A percentile compares a stretch with the other conserved stretches of the same genome.
These are phyloP conservation scores for Sparidentex hasta DNA, from an alignment of 2,797 vertebrate genomes.

Conservation along the genomic window DNA sequence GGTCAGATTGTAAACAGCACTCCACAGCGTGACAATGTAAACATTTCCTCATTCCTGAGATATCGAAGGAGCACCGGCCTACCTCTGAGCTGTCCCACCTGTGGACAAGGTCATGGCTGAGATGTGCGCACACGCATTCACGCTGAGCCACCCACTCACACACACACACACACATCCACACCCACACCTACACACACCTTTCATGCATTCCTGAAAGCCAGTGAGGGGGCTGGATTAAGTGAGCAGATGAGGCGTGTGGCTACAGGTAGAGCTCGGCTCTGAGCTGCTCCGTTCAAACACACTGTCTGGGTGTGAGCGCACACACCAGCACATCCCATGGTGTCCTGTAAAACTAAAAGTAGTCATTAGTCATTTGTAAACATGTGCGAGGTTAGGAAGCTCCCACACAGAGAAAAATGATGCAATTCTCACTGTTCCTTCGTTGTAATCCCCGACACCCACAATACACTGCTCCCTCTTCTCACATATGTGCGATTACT, in stretches of 20 bases:
- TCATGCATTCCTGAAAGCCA: conserved; percentile 63
- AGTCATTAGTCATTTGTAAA: conserved; percentile 10
- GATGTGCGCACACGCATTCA: neutral
- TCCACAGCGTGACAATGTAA: conserved; percentile 60
- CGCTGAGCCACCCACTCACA: neutral
- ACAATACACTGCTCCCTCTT: neutral
- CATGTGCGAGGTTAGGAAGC: neutral
- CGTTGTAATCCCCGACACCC: neutral
- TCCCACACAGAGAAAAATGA: neutral
- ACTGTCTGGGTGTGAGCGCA: conserved; percentile 44
- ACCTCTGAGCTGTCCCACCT: conserved; percentile 68
- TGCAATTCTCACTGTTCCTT: neutral
- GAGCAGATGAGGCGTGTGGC: conserved; percentile 69
- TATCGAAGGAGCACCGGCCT: conserved; percentile 39
- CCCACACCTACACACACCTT: conserved; percentile 13
- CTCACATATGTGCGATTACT: neutral
- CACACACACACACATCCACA: neutral
- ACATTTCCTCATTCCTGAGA: conserved; percentile 73
- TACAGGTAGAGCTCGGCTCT: conserved; percentile 61
- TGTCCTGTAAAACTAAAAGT: conserved; percentile 4
- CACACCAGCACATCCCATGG: conserved; percentile 4
- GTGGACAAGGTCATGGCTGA: conserved; percentile 65
- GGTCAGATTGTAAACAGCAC: conserved; percentile 50
- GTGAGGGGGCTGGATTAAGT: conserved; percentile 43
- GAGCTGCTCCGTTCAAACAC: conserved; percentile 2